Conservation (phyloP, 2,113 vertebrate species). For the Galeopterus variegatus region DNA sequence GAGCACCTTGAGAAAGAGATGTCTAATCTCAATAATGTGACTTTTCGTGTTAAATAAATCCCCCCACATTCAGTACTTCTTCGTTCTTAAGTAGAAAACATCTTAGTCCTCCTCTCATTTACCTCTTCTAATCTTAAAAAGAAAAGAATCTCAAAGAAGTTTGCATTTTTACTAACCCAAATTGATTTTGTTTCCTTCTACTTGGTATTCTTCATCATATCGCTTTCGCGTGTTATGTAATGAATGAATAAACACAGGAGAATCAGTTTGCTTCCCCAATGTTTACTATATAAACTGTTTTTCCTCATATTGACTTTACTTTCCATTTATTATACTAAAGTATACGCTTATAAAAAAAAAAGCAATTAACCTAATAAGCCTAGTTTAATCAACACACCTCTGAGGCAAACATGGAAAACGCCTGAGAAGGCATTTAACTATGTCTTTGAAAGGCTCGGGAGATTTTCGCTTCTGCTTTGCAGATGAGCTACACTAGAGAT, state of each 20-base stretch:
- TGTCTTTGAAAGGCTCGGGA: neutral
- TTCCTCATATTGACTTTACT: constrained; percentile 37
- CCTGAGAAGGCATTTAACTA: neutral
- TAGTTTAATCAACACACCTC: constrained; percentile 10
- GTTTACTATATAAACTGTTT: constrained; percentile 67
- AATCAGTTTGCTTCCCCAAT: constrained; percentile 69
- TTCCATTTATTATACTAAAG: constrained; percentile 13
- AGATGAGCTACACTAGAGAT: neutral
- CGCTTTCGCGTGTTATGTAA: constrained; percentile 79
- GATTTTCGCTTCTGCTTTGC: neutral
- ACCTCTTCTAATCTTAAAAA: constrained; percentile 83
- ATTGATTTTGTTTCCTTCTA: constrained; percentile 84
- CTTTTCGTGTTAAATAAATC: constrained; percentile 89
- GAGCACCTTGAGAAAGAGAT: constrained; percentile 90
- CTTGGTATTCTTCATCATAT: constrained; percentile 80
- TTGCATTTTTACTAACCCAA: constrained; percentile 81
- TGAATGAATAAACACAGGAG: constrained; percentile 72
- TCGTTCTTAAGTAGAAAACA: constrained; percentile 85
- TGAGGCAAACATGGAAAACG: neutral
- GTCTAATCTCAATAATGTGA: constrained; percentile 90
- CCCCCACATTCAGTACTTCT: constrained; percentile 84
- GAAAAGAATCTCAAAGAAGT: constrained; percentile 81
- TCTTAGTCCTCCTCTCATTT: constrained; percentile 54
- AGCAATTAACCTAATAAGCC: constrained; percentile 15
- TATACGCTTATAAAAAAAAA: constrained; percentile 19